Conservation (phyloP, 2,888 invertebrate genomes). For the Drosophila cracens region DNA sequence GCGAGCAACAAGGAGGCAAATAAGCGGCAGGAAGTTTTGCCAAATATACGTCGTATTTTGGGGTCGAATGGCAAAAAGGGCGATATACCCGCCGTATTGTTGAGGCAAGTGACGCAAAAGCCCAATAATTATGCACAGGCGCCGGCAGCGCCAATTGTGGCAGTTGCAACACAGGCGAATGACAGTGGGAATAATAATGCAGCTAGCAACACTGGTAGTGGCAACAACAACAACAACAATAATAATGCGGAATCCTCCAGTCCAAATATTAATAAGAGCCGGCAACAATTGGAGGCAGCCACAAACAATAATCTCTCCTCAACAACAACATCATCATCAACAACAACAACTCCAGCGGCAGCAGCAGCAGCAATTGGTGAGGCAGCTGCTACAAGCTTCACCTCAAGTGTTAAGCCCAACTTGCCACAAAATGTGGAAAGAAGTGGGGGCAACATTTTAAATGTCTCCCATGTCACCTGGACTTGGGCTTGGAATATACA, state of each 20-base stretch:
- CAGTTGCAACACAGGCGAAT: slow-evolving; percentile 42
- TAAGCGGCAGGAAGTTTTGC: slow-evolving; percentile 87
- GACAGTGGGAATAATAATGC: slow-evolving; percentile 32
- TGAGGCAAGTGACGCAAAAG: slow-evolving; percentile 88
- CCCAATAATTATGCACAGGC: slow-evolving; percentile 77
- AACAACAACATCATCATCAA: slow-evolving; percentile 62
- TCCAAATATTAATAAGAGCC: slow-evolving; percentile 81
- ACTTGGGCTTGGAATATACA: slow-evolving; percentile 96
- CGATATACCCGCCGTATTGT: slow-evolving; percentile 91
- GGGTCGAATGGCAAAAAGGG: slow-evolving; percentile 94
- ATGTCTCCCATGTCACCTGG: slow-evolving; percentile 86
- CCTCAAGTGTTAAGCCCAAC: slow-evolving; percentile 5
- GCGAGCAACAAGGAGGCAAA: slow-evolving; percentile 21
- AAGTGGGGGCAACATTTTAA: slow-evolving; percentile 40
- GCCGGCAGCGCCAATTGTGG: slow-evolving; percentile 80
- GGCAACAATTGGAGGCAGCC: slow-evolving; percentile 32
- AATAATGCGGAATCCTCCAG: slow-evolving; percentile 48
- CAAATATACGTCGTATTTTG: slow-evolving; percentile 93
- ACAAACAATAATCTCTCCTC: slow-evolving; percentile 7
- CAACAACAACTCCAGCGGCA: slow-evolving; percentile 69
- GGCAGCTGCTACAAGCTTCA: slow-evolving; percentile 46
- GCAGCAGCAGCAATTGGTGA: slow-evolving; percentile 73
- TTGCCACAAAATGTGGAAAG: slow-evolving; percentile 8
- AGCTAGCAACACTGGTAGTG: slow-evolving; percentile 39
- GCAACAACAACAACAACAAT: slow-evolving; percentile 21